Evolutionary conservation across 2,888 invertebrate genomes (phyloP), one percentile per base, ranked within the genome.

Genomic region (Linnaemya vulpina): DNA sequence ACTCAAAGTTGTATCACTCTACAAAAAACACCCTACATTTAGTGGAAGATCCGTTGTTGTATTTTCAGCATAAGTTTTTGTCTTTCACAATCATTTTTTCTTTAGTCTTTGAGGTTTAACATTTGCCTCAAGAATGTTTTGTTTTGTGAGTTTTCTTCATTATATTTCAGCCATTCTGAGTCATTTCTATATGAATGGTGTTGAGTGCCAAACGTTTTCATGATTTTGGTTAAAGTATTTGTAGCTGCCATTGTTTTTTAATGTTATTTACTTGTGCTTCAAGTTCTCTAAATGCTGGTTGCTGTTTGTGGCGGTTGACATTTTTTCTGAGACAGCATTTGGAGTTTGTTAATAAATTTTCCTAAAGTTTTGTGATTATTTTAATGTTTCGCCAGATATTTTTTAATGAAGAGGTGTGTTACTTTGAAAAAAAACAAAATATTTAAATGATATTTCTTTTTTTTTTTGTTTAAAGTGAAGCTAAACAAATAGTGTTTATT

Each of bases 61-160:
- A 9, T 9, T 60, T 46, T 43, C 13, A 70, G 40, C 62, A 40
- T 60, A 13, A 40, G n/a, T 53, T 55, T 35, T 35, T 9, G 20
- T 62, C 40, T 38, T 40, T 62, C 38, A 30, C n/a, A n/a, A n/a
- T 13, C 13, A 3, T 5, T 17, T 13, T 58, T 58, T 11, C 22
- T 20, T 15, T 0, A 25, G 1, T 22, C 55, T 46, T 58, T 35
- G n/a, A 58, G 20, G 17, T 55, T 55, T 38, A 73, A 46, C 5
- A 76, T 71, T 77, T 77, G 49, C 76, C 71, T 65, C 76, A 71
- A 71, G 63, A 77, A 70, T 76, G 65, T 40, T 65, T n/a, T 53
- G 17, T 10, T 9, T 78, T 22, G 20, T 2, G 7, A 30, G 35
- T 10, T 51, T 75, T 53, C 40, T 17, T 35, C 25, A 25, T 40